Evolutionary conservation across 2,888 invertebrate genomes (phyloP).

Genomic region (Tubiluchus corallicola): DNA sequence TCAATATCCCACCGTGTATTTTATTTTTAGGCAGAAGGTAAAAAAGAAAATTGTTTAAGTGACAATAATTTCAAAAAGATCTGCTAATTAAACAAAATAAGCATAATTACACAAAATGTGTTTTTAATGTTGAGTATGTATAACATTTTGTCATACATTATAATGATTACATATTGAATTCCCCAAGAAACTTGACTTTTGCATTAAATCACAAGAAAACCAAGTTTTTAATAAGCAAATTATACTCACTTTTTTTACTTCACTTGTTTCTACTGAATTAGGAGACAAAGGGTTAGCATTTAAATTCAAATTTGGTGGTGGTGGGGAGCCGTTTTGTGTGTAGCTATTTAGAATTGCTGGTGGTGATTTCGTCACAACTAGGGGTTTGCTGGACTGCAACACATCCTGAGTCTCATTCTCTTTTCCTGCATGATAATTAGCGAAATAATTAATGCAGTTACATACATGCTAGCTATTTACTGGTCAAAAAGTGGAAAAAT

Average conservation of each 20-base stretch:
- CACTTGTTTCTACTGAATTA: not conserved
- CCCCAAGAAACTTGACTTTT: no score
- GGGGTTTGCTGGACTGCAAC: not conserved
- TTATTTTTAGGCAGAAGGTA: no score
- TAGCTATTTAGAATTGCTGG: not conserved
- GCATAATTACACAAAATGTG: no score
- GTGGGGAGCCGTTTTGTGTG: not conserved
- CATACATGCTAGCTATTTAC: no score
- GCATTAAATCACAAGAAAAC: no score
- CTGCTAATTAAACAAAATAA: conserved; percentile 1
- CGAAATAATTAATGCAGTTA: no score
- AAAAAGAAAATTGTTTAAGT: no score
- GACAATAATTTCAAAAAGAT: no score
- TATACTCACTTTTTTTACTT: not conserved
- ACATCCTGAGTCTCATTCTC: not conserved
- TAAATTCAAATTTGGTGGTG: not conserved
- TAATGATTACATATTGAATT: not conserved
- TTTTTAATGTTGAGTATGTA: not conserved
- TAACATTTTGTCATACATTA: not conserved
- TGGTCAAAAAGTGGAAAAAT: no score
- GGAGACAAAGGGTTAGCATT: not conserved
- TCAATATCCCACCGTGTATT: no score
- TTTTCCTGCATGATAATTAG: no score
- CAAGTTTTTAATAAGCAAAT: no score
- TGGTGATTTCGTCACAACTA: not conserved